A percentile compares a stretch with the other conserved stretches of the same genome.
phyloP scores from a whole-genome alignment of 2,888 invertebrate species.

The Leptinotarsa haldemani region DNA sequence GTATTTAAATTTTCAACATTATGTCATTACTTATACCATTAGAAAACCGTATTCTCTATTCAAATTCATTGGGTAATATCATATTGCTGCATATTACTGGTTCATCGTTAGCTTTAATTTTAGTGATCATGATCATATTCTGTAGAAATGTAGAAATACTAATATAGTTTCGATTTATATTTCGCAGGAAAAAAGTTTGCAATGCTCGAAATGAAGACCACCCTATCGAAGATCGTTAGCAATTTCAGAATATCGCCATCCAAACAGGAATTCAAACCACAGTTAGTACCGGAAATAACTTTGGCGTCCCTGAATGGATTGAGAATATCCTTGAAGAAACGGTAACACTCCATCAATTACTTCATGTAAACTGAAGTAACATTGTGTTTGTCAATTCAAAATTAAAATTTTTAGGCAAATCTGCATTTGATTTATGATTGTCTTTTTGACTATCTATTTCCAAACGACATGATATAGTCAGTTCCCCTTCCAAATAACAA shows the following conservation, averaged over 20 bases:
- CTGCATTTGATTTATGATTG: no score
- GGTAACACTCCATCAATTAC: background rate
- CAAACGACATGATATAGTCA: no score
- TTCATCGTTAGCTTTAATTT: no score
- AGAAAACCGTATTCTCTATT: background rate
- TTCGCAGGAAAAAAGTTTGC: constrained; percentile 41
- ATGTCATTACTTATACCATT: background rate
- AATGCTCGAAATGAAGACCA: constrained; percentile 40
- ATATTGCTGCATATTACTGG: no score
- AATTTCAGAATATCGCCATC: constrained; percentile 35
- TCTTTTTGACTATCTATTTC: no score
- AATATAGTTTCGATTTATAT: background rate
- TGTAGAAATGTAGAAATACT: no score
- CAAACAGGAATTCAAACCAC: constrained; percentile 29
- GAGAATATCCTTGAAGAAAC: constrained; percentile 35
- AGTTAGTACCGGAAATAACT: constrained; percentile 26
- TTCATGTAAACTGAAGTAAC: no score
- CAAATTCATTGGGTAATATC: no score
- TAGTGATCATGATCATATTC: no score
- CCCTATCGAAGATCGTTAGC: constrained; percentile 38
- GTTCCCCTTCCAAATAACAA: no score
- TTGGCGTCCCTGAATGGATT: constrained; percentile 37
- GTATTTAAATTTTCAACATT: constrained; percentile 8
- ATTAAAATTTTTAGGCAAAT: no score
- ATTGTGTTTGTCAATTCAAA: no score